Percentiles rank a stretch among this genome's conserved stretches.
phyloP scores from a whole-genome alignment of 2,888 invertebrate species.

The Galerucella nymphaeae region DNA sequence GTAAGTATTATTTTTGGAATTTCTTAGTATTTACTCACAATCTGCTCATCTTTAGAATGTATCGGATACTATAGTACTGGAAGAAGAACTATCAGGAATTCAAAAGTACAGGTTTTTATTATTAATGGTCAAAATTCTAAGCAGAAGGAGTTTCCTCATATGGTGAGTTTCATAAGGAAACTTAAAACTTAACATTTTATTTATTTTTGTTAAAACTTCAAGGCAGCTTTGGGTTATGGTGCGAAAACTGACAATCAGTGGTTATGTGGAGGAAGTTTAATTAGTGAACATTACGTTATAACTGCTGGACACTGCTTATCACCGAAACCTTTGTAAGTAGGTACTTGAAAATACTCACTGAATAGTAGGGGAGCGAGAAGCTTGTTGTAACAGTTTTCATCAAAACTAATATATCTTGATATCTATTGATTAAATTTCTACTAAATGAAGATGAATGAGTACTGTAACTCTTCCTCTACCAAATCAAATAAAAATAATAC shows the following conservation, averaged over 20 bases:
- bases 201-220: slow-evolving; percentile 24
- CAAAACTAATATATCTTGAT: no score
- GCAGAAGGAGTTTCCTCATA: slow-evolving; percentile 61
- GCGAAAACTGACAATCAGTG: slow-evolving; percentile 60
- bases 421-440: no score
- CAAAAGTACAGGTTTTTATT: slow-evolving; percentile 46
- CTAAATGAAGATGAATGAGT: no score
- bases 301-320: slow-evolving; percentile 77
- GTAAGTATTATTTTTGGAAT: slow-evolving; percentile 34
- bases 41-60: slow-evolving; percentile 45
- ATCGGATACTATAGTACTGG: slow-evolving; percentile 44
- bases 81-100: slow-evolving; percentile 30
- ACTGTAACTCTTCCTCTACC: no score
- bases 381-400: no score
- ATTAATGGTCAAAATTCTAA: slow-evolving; percentile 52
- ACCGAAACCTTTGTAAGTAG: slow-evolving; percentile 51
- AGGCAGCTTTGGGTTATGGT: slow-evolving; percentile 59
- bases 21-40: slow-evolving; percentile 18
- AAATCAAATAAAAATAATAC: no score
- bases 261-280: slow-evolving; percentile 75
- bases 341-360: no score
- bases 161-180: slow-evolving; percentile 50
- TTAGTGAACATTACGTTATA: slow-evolving; percentile 72
- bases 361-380: no score
- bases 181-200: not conserved